Evolutionary conservation across 2,797 vertebrate species (phyloP).

Genomic region (Catamblyrhynchus diadema): DNA sequence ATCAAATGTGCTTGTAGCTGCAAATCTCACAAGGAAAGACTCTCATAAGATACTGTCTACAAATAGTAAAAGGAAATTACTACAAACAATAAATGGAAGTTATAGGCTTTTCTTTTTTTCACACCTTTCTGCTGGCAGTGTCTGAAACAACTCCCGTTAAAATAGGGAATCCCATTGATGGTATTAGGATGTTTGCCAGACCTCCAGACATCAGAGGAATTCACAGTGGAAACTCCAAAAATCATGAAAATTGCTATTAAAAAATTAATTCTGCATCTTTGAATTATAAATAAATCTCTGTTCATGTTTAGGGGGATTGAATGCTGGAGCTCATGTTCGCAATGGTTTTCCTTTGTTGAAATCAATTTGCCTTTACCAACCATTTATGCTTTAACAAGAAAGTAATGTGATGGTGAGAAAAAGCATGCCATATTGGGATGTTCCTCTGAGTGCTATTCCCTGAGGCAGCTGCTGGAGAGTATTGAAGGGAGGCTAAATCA

Average conservation of each 20-base stretch:
- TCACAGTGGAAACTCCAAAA: not conserved
- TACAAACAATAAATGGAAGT: not conserved
- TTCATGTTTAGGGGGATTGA: not conserved
- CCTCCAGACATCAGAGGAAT: not conserved
- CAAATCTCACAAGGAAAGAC: not conserved
- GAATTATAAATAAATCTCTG: not conserved
- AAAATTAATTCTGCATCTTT: not conserved
- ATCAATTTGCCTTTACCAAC: slow-evolving; percentile 48
- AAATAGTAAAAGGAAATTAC: not conserved
- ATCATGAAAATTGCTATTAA: not conserved
- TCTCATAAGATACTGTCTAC: not conserved
- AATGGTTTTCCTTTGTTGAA: slow-evolving; percentile 40
- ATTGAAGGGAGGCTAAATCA: slow-evolving; percentile 38
- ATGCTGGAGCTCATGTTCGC: slow-evolving; percentile 9
- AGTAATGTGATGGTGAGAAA: slow-evolving; percentile 56
- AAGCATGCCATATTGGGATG: slow-evolving; percentile 48
- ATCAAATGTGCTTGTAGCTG: not conserved
- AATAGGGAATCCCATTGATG: not conserved
- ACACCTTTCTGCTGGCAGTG: not conserved
- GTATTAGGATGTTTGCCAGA: not conserved
- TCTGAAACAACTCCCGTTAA: not conserved
- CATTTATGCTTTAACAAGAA: slow-evolving; percentile 53
- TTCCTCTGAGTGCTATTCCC: slow-evolving; percentile 49
- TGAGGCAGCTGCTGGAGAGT: slow-evolving; percentile 34
- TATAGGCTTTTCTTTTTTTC: not conserved